These are phyloP conservation scores for Synergus itoensis DNA, from an alignment of 2,888 invertebrate genomes.

Conservation along the genomic window DNA sequence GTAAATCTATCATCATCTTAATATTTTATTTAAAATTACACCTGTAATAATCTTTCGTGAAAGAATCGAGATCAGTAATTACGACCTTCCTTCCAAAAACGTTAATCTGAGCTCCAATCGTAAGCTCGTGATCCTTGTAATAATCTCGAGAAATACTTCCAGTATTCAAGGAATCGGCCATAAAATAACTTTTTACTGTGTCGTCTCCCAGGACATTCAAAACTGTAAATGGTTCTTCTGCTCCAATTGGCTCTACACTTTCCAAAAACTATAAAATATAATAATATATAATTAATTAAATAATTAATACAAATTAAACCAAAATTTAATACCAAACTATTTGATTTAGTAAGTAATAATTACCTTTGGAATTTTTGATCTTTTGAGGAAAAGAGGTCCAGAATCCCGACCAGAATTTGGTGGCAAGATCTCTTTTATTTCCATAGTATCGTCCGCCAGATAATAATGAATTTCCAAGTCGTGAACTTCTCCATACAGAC, in stretches of 20 bases:
- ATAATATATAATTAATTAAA: constrained; percentile 3
- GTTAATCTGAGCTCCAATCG: constrained; percentile 89
- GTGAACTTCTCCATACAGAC: constrained; percentile 88
- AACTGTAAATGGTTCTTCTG: constrained; percentile 79
- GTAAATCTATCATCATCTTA: background rate
- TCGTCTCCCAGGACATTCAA: constrained; percentile 83
- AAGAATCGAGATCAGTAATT: constrained; percentile 90
- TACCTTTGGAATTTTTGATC: constrained; percentile 89
- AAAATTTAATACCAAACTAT: background rate
- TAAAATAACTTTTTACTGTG: constrained; percentile 79
- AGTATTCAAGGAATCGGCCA: constrained; percentile 81
- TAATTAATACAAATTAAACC: constrained; percentile 15
- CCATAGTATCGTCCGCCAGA: constrained; percentile 92
- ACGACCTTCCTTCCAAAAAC: constrained; percentile 90
- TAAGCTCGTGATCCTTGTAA: constrained; percentile 87
- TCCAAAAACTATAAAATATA: constrained; percentile 60
- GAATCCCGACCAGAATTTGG: constrained; percentile 86
- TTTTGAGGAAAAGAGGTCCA: constrained; percentile 86
- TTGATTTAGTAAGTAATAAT: constrained; percentile 2
- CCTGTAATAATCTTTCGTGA: constrained; percentile 90
- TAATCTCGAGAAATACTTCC: constrained; percentile 78
- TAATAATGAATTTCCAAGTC: constrained; percentile 90
- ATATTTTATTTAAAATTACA: constrained; percentile 48
- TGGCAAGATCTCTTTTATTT: constrained; percentile 87
- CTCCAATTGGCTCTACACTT: constrained; percentile 76